Evolutionary conservation across 2,113 vertebrate species (phyloP).

Genomic region (Cheirogaleus medius): DNA sequence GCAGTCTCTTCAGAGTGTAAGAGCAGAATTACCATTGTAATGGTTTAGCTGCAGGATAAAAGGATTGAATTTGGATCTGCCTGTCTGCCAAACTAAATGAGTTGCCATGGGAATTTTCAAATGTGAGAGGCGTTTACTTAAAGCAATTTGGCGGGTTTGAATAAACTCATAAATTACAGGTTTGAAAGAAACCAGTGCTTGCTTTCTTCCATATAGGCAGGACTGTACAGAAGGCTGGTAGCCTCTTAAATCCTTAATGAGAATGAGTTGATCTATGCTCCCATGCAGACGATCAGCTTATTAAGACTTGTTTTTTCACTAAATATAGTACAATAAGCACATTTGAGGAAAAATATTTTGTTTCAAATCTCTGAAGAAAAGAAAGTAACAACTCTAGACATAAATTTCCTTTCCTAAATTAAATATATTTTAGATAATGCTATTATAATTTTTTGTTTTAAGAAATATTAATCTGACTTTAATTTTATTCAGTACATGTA

Average conservation of each 20-base stretch:
- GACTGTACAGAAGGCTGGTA: constrained; percentile 77
- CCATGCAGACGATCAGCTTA: constrained; percentile 75
- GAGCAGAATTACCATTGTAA: constrained; percentile 87
- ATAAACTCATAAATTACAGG: constrained; percentile 87
- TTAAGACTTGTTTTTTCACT: constrained; percentile 79
- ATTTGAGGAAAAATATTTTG: constrained; percentile 80
- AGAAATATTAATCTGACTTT: constrained; percentile 84
- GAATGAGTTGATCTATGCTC: constrained; percentile 81
- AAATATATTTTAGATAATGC: constrained; percentile 79
- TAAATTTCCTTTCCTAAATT: constrained; percentile 80
- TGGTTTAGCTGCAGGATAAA: constrained; percentile 88
- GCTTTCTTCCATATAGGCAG: constrained; percentile 79
- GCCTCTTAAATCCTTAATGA: constrained; percentile 83
- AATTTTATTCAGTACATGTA: constrained; percentile 68
- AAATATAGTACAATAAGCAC: constrained; percentile 79
- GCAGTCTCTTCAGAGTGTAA: constrained; percentile 87
- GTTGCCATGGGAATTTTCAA: constrained; percentile 90
- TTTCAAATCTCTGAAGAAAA: constrained; percentile 78
- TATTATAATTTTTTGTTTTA: constrained; percentile 84
- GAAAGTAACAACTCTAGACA: constrained; percentile 79
- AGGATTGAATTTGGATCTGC: constrained; percentile 86
- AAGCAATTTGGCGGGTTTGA: constrained; percentile 87
- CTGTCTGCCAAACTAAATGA: constrained; percentile 87
- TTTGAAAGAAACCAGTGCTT: constrained; percentile 81
- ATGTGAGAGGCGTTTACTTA: constrained; percentile 87